Percentiles rank a stretch among this genome's conserved stretches.
phyloP scores from a whole-genome alignment of 2,113 vertebrate species.

The Rhynchomys soricoides region DNA sequence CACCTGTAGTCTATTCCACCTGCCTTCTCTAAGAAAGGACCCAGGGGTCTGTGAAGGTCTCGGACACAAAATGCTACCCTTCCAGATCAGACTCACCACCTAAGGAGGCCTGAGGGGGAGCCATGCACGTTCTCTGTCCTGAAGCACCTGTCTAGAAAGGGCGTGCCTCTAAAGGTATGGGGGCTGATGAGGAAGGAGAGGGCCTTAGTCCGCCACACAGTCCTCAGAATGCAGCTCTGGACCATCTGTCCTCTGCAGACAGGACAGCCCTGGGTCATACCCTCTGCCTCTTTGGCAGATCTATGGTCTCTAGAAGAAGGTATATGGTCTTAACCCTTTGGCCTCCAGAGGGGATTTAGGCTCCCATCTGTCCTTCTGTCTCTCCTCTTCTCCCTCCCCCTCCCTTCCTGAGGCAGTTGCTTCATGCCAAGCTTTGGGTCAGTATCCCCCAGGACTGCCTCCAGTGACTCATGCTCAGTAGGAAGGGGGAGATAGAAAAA shows the following conservation, averaged over 20 bases:
- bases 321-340: not conserved
- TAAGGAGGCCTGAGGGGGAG: constrained; percentile 30
- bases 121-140: not conserved
- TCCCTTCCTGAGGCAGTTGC: not conserved
- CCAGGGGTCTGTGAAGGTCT: constrained; percentile 8
- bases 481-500: too few relatives aligned
- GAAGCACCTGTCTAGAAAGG: constrained; percentile 47
- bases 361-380: not conserved
- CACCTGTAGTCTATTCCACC: not conserved
- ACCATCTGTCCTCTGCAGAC: constrained; percentile 46
- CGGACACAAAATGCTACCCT: not conserved
- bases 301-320: not conserved
- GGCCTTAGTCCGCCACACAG: not conserved
- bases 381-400: not conserved
- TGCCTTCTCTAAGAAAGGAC: not conserved
- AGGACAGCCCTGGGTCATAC: not conserved
- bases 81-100: not conserved
- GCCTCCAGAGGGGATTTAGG: not conserved
- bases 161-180: constrained; percentile 20
- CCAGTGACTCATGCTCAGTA: not conserved
- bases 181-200: not conserved
- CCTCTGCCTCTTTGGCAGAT: not conserved
- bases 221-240: constrained; percentile 15
- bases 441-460: not conserved
- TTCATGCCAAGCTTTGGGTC: not conserved